phyloP scores from a whole-genome alignment of 2,888 invertebrate genomes.

The Hylaea fasciaria region DNA sequence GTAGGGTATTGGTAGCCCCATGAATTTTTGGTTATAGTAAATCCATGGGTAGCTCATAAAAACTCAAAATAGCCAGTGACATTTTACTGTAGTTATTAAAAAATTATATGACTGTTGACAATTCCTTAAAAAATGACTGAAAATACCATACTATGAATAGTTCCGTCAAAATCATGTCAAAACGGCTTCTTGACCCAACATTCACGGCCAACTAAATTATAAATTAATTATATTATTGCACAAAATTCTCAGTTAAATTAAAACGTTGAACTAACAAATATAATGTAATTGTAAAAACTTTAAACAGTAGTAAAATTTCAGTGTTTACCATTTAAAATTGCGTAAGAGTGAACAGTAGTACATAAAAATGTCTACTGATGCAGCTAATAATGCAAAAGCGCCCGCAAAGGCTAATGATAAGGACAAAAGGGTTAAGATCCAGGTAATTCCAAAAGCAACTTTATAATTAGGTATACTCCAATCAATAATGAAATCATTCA shows the following conservation, averaged over 20 bases:
- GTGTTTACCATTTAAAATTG: background rate
- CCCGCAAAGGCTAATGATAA: slow-evolving; percentile 52
- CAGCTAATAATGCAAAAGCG: slow-evolving; percentile 21
- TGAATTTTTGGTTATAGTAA: too few species aligned
- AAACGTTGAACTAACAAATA: slow-evolving; percentile 17
- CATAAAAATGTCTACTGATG: slow-evolving; percentile 56
- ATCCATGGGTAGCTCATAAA: too few species aligned
- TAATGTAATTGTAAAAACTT: too few species aligned
- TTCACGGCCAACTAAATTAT: background rate
- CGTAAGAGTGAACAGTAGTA: slow-evolving; percentile 15
- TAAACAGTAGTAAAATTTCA: too few species aligned
- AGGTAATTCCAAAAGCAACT: slow-evolving; percentile 51
- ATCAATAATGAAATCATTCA: too few species aligned
- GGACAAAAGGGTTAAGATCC: slow-evolving; percentile 73
- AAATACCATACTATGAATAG: too few species aligned
- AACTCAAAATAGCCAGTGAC: too few species aligned
- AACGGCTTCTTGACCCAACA: background rate
- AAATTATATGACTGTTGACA: too few species aligned
- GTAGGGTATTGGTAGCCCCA: too few species aligned
- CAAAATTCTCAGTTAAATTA: slow-evolving; percentile 3
- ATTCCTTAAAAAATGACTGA: too few species aligned
- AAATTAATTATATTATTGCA: background rate
- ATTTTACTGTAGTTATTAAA: too few species aligned
- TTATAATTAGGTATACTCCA: too few species aligned
- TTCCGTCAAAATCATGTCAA: background rate